These are phyloP conservation scores for Limonius californicus DNA, from an alignment of 1,140 invertebrate species.

Conservation along the genomic window DNA sequence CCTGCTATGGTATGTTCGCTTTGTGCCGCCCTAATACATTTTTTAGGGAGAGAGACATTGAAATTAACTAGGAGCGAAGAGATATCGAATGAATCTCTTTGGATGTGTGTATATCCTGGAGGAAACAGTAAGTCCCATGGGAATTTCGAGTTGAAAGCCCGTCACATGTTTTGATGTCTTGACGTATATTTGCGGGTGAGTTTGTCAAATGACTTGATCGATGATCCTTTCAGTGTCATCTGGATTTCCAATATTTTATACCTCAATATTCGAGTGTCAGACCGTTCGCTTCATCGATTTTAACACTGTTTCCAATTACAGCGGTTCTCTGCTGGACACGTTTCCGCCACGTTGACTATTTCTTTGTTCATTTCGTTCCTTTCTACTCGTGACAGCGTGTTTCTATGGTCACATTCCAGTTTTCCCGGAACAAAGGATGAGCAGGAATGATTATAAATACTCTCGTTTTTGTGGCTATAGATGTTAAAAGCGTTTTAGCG, in stretches of 20 bases:
- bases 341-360: constrained; percentile 13
- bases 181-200: constrained; percentile 8
- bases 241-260: constrained; percentile 10
- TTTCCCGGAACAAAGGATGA: not conserved
- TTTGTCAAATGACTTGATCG: constrained; percentile 13
- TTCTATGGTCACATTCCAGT: constrained; percentile 9
- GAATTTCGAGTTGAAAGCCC: constrained; percentile 1
- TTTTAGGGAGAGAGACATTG: no score
- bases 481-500: not conserved
- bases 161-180: constrained; percentile 11
- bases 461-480: constrained; percentile 1
- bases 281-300: constrained; percentile 2
- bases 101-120: not conserved
- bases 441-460: constrained; percentile 11
- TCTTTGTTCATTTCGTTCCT: constrained; percentile 7
- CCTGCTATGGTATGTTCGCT: no score
- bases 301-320: constrained; percentile 9
- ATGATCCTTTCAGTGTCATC: constrained; percentile 11
- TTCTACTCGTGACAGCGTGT: constrained; percentile 10
- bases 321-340: constrained; percentile 4
- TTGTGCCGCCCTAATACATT: no score
- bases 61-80: no score
- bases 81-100: not conserved
- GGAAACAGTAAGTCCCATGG: not conserved
- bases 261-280: constrained; percentile 3